Percentiles rank a stretch among this genome's conserved stretches.
phyloP scores from a whole-genome alignment of 2,797 vertebrate species.

The Miichthys miiuy region DNA sequence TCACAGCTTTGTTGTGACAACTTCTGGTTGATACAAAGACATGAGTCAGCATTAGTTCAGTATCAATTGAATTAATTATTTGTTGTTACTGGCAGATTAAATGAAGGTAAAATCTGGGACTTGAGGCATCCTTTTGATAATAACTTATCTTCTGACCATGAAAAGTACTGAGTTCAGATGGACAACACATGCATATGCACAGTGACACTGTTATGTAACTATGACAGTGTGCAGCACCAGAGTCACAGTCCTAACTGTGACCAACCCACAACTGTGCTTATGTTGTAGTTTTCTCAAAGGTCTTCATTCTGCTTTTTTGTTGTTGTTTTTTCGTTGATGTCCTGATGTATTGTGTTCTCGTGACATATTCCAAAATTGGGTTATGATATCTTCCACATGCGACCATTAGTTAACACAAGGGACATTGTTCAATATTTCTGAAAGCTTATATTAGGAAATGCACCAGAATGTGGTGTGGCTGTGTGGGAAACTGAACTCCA shows the following conservation, averaged over 20 bases:
- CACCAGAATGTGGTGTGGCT: background rate
- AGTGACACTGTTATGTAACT: background rate
- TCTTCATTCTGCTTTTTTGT: background rate
- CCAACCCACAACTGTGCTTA: background rate
- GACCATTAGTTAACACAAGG: background rate
- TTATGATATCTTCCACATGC: background rate
- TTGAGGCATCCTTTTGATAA: background rate
- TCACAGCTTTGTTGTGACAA: constrained; percentile 61
- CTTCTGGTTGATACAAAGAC: constrained; percentile 42
- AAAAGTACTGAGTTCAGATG: background rate
- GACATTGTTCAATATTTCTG: background rate
- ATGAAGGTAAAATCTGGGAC: background rate
- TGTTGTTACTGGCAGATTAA: background rate
- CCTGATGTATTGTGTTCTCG: background rate
- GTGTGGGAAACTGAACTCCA: constrained; percentile 38
- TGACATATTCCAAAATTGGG: background rate
- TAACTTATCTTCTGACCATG: background rate
- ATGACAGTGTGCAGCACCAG: too few species aligned
- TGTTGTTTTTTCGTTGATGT: background rate
- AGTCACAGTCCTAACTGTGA: too few species aligned
- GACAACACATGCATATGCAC: background rate
- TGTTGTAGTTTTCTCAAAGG: background rate
- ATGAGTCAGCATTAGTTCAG: background rate
- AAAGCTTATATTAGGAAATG: background rate
- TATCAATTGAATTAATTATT: background rate